Evolutionary conservation across 2,888 invertebrate genomes (phyloP).

Genomic region (Operophtera brumata): DNA sequence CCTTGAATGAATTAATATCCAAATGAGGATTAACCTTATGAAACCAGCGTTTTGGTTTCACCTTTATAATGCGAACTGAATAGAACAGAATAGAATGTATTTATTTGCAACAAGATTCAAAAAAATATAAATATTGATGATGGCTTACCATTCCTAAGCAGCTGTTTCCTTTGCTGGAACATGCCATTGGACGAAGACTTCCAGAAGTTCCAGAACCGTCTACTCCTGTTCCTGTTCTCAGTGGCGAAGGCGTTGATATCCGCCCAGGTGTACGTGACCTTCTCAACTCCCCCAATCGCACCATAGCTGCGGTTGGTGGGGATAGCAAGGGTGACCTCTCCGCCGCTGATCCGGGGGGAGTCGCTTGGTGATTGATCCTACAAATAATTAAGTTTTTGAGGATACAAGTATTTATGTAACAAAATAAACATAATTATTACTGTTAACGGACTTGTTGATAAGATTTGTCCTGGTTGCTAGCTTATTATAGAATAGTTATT

Average conservation of each 20-base stretch:
- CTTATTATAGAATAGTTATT: too few species aligned
- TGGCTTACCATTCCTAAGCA: slow-evolving; percentile 85
- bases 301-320: slow-evolving; percentile 60
- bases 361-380: slow-evolving; percentile 56
- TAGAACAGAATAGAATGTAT: too few species aligned
- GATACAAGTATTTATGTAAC: neutral
- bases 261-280: slow-evolving; percentile 88
- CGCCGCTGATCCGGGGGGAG: slow-evolving; percentile 57
- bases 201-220: slow-evolving; percentile 72
- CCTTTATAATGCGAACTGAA: too few species aligned
- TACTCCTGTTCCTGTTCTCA: slow-evolving; percentile 72
- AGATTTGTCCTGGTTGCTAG: too few species aligned
- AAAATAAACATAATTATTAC: too few species aligned
- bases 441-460: too few species aligned
- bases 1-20: too few species aligned
- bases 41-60: too few species aligned
- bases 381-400: neutral
- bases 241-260: slow-evolving; percentile 88
- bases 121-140: neutral
- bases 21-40: too few species aligned
- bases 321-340: slow-evolving; percentile 58
- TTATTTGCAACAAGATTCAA: too few species aligned
- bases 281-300: slow-evolving; percentile 64
- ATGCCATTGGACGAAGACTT: slow-evolving; percentile 58
- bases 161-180: slow-evolving; percentile 83